Percentiles rank a stretch among this genome's conserved stretches.
Evolutionary conservation across 2,797 vertebrate species (phyloP).

Genomic region (Premnoplex brunnescens): DNA sequence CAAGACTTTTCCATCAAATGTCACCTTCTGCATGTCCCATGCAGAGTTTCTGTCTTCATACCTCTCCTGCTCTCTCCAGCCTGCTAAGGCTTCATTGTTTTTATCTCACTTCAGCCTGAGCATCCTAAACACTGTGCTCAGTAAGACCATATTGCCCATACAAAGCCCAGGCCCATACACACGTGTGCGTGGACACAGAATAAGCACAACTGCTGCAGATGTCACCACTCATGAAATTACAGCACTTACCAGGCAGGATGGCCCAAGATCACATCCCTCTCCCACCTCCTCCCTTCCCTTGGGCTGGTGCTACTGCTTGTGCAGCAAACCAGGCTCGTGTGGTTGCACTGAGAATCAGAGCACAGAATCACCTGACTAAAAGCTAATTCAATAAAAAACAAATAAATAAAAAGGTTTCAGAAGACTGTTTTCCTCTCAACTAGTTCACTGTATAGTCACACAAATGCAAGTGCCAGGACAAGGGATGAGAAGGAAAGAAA

Average conservation of each 20-base stretch:
- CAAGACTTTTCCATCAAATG: background rate
- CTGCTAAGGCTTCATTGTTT: background rate
- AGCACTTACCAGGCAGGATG: background rate
- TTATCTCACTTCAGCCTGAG: background rate
- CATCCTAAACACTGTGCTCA: fast-evolving
- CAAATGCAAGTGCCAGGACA: background rate
- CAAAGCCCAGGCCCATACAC: background rate
- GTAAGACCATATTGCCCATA: background rate
- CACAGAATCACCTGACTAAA: background rate
- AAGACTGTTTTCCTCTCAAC: background rate
- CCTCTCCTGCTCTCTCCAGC: background rate
- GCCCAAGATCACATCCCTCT: background rate
- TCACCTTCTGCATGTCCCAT: fast-evolving
- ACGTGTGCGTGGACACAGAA: fast-evolving
- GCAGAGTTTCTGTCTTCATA: background rate
- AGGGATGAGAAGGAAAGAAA: background rate
- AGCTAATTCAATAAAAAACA: constrained; percentile 27
- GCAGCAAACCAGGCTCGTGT: background rate
- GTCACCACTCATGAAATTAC: background rate
- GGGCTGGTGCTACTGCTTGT: fast-evolving
- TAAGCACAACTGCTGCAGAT: background rate
- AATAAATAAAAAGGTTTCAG: constrained; percentile 33
- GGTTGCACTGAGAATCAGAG: background rate
- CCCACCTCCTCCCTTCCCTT: background rate
- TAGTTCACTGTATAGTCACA: background rate